phyloP scores from a whole-genome alignment of 2,113 vertebrate species.

The Acrocephalus kingi region DNA sequence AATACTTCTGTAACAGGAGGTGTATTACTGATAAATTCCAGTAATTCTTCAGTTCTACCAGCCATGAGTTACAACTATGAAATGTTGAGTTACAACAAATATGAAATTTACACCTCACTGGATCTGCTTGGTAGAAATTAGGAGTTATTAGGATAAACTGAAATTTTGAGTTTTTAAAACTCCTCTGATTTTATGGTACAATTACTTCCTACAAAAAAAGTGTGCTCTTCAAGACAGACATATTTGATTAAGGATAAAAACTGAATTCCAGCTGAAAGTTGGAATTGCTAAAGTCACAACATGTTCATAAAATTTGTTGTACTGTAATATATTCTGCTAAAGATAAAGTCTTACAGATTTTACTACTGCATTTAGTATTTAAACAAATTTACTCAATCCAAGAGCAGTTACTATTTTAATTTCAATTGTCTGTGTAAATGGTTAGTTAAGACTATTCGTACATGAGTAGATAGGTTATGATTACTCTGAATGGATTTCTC shows the following conservation, averaged over 20 bases:
- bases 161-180: not conserved
- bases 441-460: slow-evolving; percentile 51
- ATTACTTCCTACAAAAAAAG: slow-evolving; percentile 15
- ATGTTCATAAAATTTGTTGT: slow-evolving; percentile 44
- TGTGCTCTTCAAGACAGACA: slow-evolving; percentile 5
- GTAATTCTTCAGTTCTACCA: not conserved
- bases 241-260: slow-evolving; percentile 49
- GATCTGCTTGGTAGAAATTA: not conserved
- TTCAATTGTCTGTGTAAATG: slow-evolving; percentile 39
- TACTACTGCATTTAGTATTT: slow-evolving; percentile 3
- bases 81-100: not conserved
- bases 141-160: not conserved
- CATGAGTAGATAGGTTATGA: slow-evolving; percentile 48
- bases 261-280: slow-evolving; percentile 19
- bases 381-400: slow-evolving; percentile 47
- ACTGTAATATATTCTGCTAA: slow-evolving; percentile 2
- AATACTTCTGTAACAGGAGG: not conserved
- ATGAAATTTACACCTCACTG: slow-evolving; percentile 45
- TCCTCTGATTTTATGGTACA: slow-evolving; percentile 10
- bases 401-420: slow-evolving; percentile 36
- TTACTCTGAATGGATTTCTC: slow-evolving; percentile 67
- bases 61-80: not conserved
- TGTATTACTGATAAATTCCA: not conserved
- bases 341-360: slow-evolving; percentile 31
- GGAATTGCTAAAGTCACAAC: slow-evolving; percentile 54